A percentile compares a stretch with the other conserved stretches of the same genome.
These are phyloP conservation scores for Eulemur rufifrons DNA, from an alignment of 2,113 vertebrate species.

Conservation along the genomic window DNA sequence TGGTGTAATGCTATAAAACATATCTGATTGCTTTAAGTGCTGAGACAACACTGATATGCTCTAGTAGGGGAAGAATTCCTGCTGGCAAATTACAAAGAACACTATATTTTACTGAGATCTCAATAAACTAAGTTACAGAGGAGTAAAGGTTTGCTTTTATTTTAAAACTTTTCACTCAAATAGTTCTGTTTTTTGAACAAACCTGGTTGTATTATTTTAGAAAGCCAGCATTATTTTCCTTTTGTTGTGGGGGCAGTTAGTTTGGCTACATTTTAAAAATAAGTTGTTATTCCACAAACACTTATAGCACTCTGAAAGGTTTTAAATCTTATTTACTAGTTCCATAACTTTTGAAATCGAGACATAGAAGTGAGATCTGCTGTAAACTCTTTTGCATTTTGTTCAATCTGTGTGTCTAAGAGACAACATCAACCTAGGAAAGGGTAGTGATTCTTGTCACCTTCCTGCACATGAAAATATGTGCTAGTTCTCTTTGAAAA, in stretches of 20 bases:
- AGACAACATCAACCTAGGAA: neutral
- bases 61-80: neutral
- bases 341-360: neutral
- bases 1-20: neutral
- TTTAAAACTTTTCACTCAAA: neutral
- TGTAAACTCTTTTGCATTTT: neutral
- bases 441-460: neutral
- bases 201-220: neutral
- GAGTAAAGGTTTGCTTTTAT: neutral
- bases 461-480: neutral
- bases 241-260: neutral
- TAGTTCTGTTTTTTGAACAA: neutral
- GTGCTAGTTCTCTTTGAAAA: slow-evolving; percentile 37
- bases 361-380: neutral
- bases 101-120: neutral
- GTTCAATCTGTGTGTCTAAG: neutral
- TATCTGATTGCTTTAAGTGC: neutral
- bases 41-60: neutral
- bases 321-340: slow-evolving; percentile 12
- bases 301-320: neutral
- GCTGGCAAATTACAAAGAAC: neutral
- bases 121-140: neutral
- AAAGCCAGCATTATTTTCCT: neutral
- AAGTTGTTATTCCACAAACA: neutral
- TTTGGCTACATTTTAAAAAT: slow-evolving; percentile 24